Conservation (phyloP, 2,888 invertebrate species). For the Latrodectus elegans region DNA sequence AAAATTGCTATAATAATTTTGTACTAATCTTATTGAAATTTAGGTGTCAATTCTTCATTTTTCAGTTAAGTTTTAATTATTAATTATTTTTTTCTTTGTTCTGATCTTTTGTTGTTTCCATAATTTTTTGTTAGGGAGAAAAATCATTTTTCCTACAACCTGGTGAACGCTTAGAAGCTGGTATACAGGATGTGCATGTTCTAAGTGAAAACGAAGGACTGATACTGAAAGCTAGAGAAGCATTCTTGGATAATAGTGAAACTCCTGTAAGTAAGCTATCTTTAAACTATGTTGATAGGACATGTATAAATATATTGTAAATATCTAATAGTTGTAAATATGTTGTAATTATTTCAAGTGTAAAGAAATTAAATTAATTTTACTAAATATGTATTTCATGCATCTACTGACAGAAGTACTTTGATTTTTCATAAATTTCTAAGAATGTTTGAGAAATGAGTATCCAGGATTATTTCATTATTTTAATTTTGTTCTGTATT, state of each 20-base stretch:
- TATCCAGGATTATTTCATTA: no score
- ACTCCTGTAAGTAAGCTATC: conserved; percentile 57
- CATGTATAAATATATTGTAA: no score
- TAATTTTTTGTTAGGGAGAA: conserved; percentile 74
- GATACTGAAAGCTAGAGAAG: conserved; percentile 76
- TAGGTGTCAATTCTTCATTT: neutral
- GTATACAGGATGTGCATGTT: conserved; percentile 77
- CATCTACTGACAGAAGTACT: no score
- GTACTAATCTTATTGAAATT: neutral
- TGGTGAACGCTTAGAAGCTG: conserved; percentile 76
- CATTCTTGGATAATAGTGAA: conserved; percentile 73
- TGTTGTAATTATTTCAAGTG: no score
- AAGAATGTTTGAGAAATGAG: no score
- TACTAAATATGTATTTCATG: no score
- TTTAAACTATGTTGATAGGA: no score
- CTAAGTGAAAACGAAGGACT: conserved; percentile 77
- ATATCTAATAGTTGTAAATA: no score
- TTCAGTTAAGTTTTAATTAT: neutral
- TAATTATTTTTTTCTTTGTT: neutral
- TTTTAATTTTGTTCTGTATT: no score
- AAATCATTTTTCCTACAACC: conserved; percentile 77
- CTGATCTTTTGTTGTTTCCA: neutral
- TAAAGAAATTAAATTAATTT: no score
- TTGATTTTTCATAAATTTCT: no score
- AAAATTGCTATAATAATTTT: no score